Evolutionary conservation across 1,140 invertebrate genomes (phyloP), one percentile per base, ranked within the genome.

Genomic region (Pectinophora gossypiella): DNA sequence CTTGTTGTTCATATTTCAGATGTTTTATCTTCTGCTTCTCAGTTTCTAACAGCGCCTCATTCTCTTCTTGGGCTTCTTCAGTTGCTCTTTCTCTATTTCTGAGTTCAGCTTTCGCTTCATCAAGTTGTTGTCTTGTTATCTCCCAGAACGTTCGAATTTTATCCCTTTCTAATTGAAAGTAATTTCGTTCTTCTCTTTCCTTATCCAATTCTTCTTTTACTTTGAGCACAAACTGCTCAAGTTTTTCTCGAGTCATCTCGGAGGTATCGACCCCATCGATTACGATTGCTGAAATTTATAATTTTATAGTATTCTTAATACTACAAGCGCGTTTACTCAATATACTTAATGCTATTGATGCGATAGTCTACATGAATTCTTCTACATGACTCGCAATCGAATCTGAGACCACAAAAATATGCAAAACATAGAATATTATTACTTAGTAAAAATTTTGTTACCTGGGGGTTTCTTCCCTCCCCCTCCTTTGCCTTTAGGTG

Each of bases 111-210:
- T 93, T 92, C 19, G 91, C 92, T 88, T 97, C 95, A 56, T 96
- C 93, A 5, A 97, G 78, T 74, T 97, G 94, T 61, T 94, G 91
- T 62, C 94, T 91, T 0, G 95, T 95, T 18, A 88, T 89, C 57
- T 98, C 96, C 97, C 97, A 98, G 85, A 98, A 98, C 20, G 95
- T 96, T 57, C 96, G 91, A 12, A 98, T 91, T 87, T 98, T 98
- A 77, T 99, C 97, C 63, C 97, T 90, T 85, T 99, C 97, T 46
- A 98, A 78, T 88, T 98, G 97, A 68, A 98, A 98, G 75, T 95
- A 98, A 81, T 98, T 98, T 61, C 97, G 88, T 82, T 99, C 97
- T 85, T 98, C 97, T 64, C 97, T 90, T 86, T 98, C 97, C 40
- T 95, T 91, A 71, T 98, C 97, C 73, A 98, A 89, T 88, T 98